Percentiles rank a stretch among this genome's conserved stretches.
phyloP scores from a whole-genome alignment of 1,140 invertebrate genomes.

The Araneus ventricosus region DNA sequence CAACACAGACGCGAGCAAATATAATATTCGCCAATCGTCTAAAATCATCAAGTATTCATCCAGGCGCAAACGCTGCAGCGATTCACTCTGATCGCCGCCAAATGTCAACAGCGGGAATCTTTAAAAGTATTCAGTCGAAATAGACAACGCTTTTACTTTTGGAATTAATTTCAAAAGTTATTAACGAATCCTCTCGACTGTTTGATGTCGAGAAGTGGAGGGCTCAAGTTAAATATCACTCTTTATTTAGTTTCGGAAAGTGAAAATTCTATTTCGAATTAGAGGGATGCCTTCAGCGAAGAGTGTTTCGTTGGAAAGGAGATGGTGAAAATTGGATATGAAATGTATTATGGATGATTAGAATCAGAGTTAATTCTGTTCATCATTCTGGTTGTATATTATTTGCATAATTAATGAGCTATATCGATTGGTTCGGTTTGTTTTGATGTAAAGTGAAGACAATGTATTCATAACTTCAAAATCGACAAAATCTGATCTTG shows the following conservation, averaged over 20 bases:
- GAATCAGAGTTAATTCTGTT: neutral
- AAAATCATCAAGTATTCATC: neutral
- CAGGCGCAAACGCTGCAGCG: neutral
- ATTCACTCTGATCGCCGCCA: neutral
- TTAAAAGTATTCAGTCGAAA: neutral
- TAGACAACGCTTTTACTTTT: neutral
- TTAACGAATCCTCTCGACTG: slow-evolving; percentile 18
- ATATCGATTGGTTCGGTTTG: no score
- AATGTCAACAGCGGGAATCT: slow-evolving; percentile 26
- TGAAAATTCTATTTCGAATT: neutral
- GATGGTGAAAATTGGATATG: neutral
- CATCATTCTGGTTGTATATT: neutral
- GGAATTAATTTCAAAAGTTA: slow-evolving; percentile 27
- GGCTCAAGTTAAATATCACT: slow-evolving; percentile 24
- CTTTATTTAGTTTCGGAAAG: slow-evolving; percentile 39
- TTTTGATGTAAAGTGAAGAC: neutral
- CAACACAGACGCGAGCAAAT: neutral
- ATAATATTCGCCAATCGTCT: neutral
- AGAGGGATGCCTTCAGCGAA: no score
- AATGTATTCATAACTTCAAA: neutral
- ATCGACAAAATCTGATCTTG: no score
- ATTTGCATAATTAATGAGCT: neutral
- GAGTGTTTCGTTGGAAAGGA: neutral
- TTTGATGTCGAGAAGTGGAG: neutral
- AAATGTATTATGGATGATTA: neutral